Evolutionary conservation across 2,113 vertebrate genomes (phyloP), one percentile per base, ranked within the genome.

Genomic region (Paraplagusia blochii): DNA sequence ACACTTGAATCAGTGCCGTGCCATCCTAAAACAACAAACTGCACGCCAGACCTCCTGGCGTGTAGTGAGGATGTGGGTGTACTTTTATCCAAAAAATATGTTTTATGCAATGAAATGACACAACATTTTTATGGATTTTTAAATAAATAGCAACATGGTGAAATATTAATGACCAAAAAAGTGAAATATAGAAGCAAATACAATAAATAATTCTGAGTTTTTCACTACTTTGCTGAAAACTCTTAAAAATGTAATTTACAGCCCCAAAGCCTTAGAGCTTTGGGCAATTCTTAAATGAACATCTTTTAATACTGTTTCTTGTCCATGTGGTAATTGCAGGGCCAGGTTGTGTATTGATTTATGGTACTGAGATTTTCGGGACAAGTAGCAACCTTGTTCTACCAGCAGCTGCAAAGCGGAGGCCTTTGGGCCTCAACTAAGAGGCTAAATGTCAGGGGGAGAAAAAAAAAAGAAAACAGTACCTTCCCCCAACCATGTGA

Each of bases 331-430:
- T 7, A 40, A 69, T 11, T 39, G 16, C 40, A 35, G 49, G 44
- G 59, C 52, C 29, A 55, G 38, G 44, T 57, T 68, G 58, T 50
- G 14, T 46, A 65, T 73, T 77, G 69, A 81, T 81, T 73, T 77
- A 49, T 22, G 61, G 36, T 55, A 12, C n/a, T 44, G 13, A 53
- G 50, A 49, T 50, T 70, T 42, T 67, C 22, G 64, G 58, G 34
- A 65, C 45, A 74, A 83, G 60, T 38, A 64, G 43, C 62, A 33
- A 48, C 66, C 43, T 62, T 80, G 71, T 73, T 71, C 69, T 74
- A 52, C 70, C 58, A 61, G 71, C 47, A 66, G 54, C 43, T 77
- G 55, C 77, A 72, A 69, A 70, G 49, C 75, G 55, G 53, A 61
- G 57, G 64, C 68, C 66, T 63, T 9, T 39, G 66, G 78, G 66